phyloP scores from a whole-genome alignment of 2,113 vertebrate genomes.

The Turdus rufiventris region DNA sequence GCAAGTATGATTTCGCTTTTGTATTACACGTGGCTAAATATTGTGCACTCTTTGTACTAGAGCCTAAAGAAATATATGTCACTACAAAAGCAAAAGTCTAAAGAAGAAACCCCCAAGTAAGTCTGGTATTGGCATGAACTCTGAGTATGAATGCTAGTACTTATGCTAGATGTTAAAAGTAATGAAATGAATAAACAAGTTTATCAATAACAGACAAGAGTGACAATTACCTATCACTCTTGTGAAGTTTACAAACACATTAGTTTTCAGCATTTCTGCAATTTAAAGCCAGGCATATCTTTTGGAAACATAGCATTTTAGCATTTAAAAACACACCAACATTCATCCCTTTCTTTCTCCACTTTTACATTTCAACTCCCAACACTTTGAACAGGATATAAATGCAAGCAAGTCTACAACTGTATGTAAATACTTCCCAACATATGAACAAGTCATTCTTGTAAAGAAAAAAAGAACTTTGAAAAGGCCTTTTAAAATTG shows the following conservation, averaged over 20 bases:
- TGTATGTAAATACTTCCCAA: not conserved
- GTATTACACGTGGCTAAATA: not conserved
- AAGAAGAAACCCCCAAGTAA: not conserved
- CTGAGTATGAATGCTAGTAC: not conserved
- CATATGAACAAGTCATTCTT: not conserved
- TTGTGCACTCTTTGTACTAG: not conserved
- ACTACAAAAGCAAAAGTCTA: not conserved
- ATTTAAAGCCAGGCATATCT: not conserved
- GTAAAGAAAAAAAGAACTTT: not conserved
- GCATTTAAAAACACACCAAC: not conserved
- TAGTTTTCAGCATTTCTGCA: not conserved
- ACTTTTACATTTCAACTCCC: not conserved
- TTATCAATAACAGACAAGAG: not conserved
- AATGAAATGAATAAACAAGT: not conserved
- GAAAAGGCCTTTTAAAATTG: not conserved
- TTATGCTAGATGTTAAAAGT: not conserved
- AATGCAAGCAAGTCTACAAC: not conserved
- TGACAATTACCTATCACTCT: not conserved
- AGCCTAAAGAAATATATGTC: not conserved
- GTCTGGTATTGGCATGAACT: not conserved
- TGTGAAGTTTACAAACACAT: not conserved
- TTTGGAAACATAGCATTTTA: not conserved
- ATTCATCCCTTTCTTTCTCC: not conserved
- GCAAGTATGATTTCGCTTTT: not conserved
- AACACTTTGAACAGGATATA: not conserved